phyloP scores from a whole-genome alignment of 2,113 vertebrate species.

The Alces alces region DNA sequence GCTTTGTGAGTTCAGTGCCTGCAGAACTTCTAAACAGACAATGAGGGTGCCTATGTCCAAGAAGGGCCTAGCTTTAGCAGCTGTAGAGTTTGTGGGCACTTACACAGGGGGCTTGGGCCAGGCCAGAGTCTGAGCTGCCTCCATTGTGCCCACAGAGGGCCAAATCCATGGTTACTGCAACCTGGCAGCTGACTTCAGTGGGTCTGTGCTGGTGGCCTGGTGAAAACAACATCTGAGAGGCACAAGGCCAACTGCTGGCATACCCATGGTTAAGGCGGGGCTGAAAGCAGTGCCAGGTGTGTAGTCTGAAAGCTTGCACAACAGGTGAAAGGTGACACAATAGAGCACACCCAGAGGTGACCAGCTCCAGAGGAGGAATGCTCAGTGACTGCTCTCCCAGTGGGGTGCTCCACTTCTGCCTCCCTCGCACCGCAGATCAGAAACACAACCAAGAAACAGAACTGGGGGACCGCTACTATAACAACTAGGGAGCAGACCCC shows the following conservation, averaged over 20 bases:
- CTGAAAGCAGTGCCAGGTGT: neutral
- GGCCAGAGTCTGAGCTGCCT: neutral
- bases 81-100: neutral
- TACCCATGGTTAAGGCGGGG: neutral
- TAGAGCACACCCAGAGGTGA: neutral
- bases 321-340: neutral
- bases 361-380: neutral
- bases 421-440: neutral
- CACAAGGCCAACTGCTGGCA: neutral
- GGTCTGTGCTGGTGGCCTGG: neutral
- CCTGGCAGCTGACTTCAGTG: neutral
- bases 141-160: neutral
- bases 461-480: neutral
- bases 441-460: neutral
- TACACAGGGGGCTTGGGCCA: neutral
- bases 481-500: neutral
- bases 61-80: neutral
- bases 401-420: neutral
- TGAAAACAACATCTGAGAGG: neutral
- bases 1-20: neutral
- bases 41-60: neutral
- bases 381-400: neutral
- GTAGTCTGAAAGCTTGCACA: neutral
- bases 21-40: neutral
- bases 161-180: neutral